Base-by-base conservation (phyloP, 2,113 vertebrate species). In the Embiotoca jacksoni region DNA sequence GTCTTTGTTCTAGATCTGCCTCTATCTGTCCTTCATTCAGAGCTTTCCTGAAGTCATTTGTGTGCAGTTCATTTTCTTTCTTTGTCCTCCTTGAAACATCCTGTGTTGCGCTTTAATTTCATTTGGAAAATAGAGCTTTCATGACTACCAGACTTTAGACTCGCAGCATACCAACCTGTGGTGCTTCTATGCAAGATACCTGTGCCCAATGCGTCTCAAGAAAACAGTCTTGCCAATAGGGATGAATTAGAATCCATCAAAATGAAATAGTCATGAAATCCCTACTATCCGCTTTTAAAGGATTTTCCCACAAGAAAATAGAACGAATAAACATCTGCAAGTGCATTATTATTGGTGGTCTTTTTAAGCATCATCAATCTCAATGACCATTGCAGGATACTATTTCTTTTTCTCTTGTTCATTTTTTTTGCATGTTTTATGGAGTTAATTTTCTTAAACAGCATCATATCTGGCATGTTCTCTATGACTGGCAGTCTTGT, bases 81-180 rank as follows among this genome's bases (percentile, higher is more conserved):
- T 79, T 71, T 88, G 49, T 84, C 78, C 44, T 57, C 71, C 46
- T 81, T 72, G 64, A 89, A 78, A 90, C 89, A 88, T 91, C 90
- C 72, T 85, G 68, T 93, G 85, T 91, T 94, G 83, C 83, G 60
- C 90, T 92, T 90, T 86, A 57, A 77, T 91, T 91, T 87, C 44
- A 81, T 83, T 90, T 81, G 87, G 75, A 91, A 78, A 88, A 80
- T 85, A 92, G 91, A 93, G 93, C 91, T 94, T 94, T 94, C 93
- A 94, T 94, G 92, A 95, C 91, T 92, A 66, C 75, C 65, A 31
- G 60, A 62, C 52, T 36, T 67, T 46, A 58, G 55, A 65, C 60
- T 50, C 65, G 3, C 37, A 78, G 65, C 59, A 32, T 49, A 70
- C 70, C 82, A 70, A 85, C 78, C 68, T 79, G 84, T 91, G 78